A percentile compares a stretch with the other conserved stretches of the same genome.
Evolutionary conservation across 2,888 invertebrate genomes (phyloP).

Genomic region (Atethmia centrago): DNA sequence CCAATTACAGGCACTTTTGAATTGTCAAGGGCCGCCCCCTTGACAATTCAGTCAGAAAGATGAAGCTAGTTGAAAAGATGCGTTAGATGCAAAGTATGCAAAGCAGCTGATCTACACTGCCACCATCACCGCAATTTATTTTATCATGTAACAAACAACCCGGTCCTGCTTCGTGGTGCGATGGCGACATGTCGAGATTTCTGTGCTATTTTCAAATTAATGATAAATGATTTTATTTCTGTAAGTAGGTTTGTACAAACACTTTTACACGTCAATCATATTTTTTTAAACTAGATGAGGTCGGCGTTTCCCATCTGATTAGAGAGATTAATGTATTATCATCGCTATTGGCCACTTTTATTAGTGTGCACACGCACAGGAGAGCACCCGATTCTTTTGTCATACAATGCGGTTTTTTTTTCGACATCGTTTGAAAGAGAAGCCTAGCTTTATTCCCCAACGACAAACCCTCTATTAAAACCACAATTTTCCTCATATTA

Average conservation of each 20-base stretch:
- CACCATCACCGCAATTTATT: not conserved
- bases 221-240: too few species aligned
- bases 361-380: not conserved
- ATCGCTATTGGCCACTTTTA: not conserved
- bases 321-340: not conserved
- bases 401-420: not conserved
- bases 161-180: not conserved
- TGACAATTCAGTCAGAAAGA: too few species aligned
- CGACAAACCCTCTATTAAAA: constrained; percentile 21
- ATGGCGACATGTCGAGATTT: not conserved
- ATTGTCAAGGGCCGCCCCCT: too few species aligned
- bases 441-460: not conserved
- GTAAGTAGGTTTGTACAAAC: too few species aligned
- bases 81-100: not conserved
- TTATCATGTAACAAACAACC: not conserved
- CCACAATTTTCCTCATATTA: constrained; percentile 54
- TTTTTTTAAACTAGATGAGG: too few species aligned
- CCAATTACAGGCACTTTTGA: too few species aligned
- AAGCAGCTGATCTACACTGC: not conserved
- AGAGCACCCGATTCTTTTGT: not conserved
- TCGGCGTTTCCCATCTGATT: too few species aligned
- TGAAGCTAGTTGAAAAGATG: not conserved
- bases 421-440: not conserved
- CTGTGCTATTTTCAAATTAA: not conserved
- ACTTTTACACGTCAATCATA: too few species aligned